A percentile compares a stretch with the other conserved stretches of the same genome.
Conservation (phyloP, 92 coral and sea anemone species). For the Plumapathes pennacea region DNA sequence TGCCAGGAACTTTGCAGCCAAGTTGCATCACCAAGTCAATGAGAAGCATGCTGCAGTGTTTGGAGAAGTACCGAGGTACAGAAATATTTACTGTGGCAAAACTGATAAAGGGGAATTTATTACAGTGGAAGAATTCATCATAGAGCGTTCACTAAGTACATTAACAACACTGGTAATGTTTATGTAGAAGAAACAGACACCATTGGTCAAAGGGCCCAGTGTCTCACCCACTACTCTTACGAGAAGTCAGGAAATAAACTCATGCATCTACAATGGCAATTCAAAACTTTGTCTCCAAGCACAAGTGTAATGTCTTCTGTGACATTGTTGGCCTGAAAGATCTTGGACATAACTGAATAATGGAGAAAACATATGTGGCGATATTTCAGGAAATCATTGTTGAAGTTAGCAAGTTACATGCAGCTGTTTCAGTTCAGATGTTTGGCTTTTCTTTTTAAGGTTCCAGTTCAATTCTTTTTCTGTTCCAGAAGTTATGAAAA, state of each 20-base stretch:
- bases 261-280: too few relatives aligned
- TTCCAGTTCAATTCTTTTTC: too few relatives aligned
- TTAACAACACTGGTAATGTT: slow-evolving; percentile 40
- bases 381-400: too few relatives aligned
- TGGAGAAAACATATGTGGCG: too few relatives aligned
- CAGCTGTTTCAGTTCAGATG: too few relatives aligned
- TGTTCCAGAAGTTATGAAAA: too few relatives aligned
- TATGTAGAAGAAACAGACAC: slow-evolving; percentile 15
- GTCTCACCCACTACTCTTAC: slow-evolving; percentile 39
- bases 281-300: too few relatives aligned
- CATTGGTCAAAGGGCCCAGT: slow-evolving; percentile 31
- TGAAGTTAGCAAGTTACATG: too few relatives aligned
- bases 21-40: slow-evolving; percentile 27
- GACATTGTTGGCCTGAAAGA: too few relatives aligned
- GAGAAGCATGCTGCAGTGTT: slow-evolving; percentile 3
- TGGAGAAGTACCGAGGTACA: slow-evolving; percentile 43
- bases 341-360: too few relatives aligned
- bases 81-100: slow-evolving; percentile 41
- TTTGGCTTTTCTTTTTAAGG: too few relatives aligned
- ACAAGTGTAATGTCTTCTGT: too few relatives aligned
- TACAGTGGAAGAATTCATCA: slow-evolving; percentile 37
- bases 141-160: slow-evolving; percentile 37
- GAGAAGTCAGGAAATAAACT: slow-evolving; percentile 40
- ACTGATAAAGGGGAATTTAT: slow-evolving; percentile 32
- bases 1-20: slow-evolving; percentile 55